A percentile compares a stretch with the other conserved stretches of the same genome.
Conservation (phyloP, 2,113 vertebrate genomes). For the Dromas ardeola region DNA sequence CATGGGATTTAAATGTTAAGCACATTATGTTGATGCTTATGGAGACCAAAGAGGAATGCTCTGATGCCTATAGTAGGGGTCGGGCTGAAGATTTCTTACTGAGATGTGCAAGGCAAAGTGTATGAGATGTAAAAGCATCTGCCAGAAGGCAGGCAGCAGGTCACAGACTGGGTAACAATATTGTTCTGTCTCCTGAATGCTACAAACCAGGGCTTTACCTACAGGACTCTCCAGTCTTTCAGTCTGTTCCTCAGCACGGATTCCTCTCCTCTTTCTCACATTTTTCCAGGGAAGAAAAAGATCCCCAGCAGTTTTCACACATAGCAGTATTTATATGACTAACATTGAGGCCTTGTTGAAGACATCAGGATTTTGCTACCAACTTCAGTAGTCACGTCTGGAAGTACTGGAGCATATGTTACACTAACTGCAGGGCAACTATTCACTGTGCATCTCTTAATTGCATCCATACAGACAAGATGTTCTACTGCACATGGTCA, state of each 20-base stretch:
- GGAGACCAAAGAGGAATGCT: not conserved
- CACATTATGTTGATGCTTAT: not conserved
- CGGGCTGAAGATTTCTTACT: not conserved
- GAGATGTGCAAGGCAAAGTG: not conserved
- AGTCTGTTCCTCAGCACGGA: not conserved
- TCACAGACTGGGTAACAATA: not conserved
- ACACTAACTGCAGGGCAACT: slow-evolving; percentile 40
- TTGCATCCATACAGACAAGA: slow-evolving; percentile 51
- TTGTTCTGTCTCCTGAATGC: not conserved
- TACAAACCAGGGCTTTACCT: not conserved
- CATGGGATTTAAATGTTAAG: not conserved
- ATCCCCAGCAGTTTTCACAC: slow-evolving; percentile 6
- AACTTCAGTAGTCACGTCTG: slow-evolving; percentile 24
- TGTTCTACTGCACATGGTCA: slow-evolving; percentile 48
- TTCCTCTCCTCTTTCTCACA: not conserved
- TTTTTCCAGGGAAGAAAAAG: not conserved
- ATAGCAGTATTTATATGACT: not conserved
- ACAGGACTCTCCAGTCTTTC: not conserved
- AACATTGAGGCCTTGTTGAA: slow-evolving; percentile 4
- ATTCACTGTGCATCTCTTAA: slow-evolving; percentile 49
- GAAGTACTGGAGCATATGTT: slow-evolving; percentile 47
- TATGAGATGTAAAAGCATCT: not conserved
- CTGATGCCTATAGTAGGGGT: not conserved
- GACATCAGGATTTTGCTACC: slow-evolving; percentile 40
- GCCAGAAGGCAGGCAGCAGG: not conserved